Evolutionary conservation across 2,888 invertebrate species (phyloP).

Genomic region (Helleia helle): DNA sequence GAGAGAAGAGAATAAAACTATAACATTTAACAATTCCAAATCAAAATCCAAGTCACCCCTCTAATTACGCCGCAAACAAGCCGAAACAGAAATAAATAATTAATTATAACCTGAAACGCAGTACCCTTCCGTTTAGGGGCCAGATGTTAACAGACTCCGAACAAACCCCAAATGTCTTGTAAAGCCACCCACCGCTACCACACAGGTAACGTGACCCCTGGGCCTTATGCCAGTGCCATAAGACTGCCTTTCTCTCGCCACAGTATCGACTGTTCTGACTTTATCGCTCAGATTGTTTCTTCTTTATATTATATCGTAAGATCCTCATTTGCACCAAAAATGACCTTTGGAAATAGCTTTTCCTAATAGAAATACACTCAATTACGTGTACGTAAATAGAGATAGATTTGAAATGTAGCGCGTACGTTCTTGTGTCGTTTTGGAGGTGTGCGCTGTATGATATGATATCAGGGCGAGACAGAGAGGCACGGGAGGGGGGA

Average conservation of each 20-base stretch:
- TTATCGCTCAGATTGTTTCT: constrained; percentile 63
- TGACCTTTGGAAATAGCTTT: constrained; percentile 19
- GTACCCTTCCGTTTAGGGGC: constrained; percentile 64
- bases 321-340: constrained; percentile 24
- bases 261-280: constrained; percentile 39
- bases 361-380: constrained; percentile 11
- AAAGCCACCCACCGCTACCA: constrained; percentile 61
- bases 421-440: constrained; percentile 23
- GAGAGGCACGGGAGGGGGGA: constrained; percentile 70
- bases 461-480: constrained; percentile 40
- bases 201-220: constrained; percentile 24
- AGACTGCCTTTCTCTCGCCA: too few species aligned
- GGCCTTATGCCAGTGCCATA: constrained; percentile 24
- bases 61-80: constrained; percentile 39
- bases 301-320: constrained; percentile 71
- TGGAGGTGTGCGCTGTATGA: constrained; percentile 31
- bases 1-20: too few species aligned
- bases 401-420: constrained; percentile 19
- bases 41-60: constrained; percentile 25
- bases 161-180: constrained; percentile 70
- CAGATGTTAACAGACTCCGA: constrained; percentile 66
- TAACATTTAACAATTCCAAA: constrained; percentile 13
- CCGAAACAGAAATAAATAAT: constrained; percentile 63
- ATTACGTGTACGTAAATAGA: constrained; percentile 14
- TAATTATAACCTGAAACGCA: constrained; percentile 54